These are phyloP conservation scores for Zaprionus ornatus DNA, from an alignment of 1,140 invertebrate genomes.

Conservation along the genomic window DNA sequence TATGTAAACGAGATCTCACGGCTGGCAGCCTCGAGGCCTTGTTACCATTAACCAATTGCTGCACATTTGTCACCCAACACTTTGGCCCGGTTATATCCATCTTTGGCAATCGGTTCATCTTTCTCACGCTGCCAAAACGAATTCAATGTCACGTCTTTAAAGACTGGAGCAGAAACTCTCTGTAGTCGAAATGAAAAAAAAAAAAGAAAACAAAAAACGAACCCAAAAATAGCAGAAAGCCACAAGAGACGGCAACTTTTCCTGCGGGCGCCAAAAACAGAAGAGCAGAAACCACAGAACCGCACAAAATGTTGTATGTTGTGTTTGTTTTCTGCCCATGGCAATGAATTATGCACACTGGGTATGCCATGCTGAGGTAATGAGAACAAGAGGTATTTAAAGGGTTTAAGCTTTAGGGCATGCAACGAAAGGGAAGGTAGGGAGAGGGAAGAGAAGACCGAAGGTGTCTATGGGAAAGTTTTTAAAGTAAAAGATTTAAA, in stretches of 20 bases:
- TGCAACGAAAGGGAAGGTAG: no score
- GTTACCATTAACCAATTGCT: conserved; percentile 8
- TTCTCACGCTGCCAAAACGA: conserved; percentile 45
- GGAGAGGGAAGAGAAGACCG: no score
- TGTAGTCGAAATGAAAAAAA: not conserved
- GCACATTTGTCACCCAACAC: conserved; percentile 50
- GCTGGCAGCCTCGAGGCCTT: conserved; percentile 11
- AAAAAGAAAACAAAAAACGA: not conserved
- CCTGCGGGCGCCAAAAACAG: conserved; percentile 35
- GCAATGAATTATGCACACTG: not conserved
- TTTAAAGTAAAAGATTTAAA: no score
- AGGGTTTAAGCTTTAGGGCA: not conserved
- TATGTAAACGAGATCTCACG: conserved; percentile 10
- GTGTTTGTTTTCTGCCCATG: conserved; percentile 1
- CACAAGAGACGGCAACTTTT: not conserved
- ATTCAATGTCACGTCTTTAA: conserved; percentile 49
- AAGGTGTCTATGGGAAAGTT: no score
- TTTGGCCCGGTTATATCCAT: conserved; percentile 37
- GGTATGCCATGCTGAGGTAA: not conserved
- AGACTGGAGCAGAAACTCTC: not conserved
- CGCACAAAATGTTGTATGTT: conserved; percentile 7
- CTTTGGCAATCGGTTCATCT: conserved; percentile 5
- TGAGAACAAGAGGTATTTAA: not conserved
- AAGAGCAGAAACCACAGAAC: conserved; percentile 3
- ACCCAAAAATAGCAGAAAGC: conserved; percentile 7